These are phyloP conservation scores for Phoenicopterus ruber DNA, from an alignment of 2,113 vertebrate species.

Conservation along the genomic window DNA sequence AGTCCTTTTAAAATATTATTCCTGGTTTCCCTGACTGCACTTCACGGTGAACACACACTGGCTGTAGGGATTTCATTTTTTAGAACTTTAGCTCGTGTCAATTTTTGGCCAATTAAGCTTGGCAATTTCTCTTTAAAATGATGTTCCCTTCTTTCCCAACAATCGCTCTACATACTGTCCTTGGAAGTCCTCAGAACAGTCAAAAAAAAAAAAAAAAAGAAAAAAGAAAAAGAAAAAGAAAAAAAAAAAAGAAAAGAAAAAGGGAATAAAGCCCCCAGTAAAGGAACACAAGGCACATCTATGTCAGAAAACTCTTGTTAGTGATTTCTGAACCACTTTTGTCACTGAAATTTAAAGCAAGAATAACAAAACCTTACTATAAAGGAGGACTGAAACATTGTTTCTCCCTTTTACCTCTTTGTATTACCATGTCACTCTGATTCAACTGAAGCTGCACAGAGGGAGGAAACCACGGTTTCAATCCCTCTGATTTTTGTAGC, in stretches of 20 bases:
- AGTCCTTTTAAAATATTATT: background rate
- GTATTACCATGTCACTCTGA: constrained; percentile 50
- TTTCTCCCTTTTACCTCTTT: constrained; percentile 50
- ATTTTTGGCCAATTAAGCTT: constrained; percentile 21
- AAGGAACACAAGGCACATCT: constrained; percentile 40
- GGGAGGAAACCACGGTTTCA: constrained; percentile 31
- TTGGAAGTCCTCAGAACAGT: constrained; percentile 40
- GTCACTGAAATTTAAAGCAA: constrained; percentile 60
- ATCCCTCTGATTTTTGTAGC: constrained; percentile 50
- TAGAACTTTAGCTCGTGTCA: background rate
- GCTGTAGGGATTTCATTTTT: background rate
- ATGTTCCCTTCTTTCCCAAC: constrained; percentile 19
- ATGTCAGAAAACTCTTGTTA: constrained; percentile 66
- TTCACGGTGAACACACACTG: background rate
- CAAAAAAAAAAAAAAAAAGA: background rate
- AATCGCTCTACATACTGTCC: background rate
- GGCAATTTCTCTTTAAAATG: constrained; percentile 14
- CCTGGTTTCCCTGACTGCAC: background rate
- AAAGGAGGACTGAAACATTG: constrained; percentile 50
- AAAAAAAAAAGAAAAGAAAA: background rate
- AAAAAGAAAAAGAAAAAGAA: background rate
- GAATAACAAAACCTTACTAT: constrained; percentile 42
- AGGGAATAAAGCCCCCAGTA: background rate
- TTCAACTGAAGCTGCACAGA: constrained; percentile 55
- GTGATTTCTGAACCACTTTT: constrained; percentile 66